Conservation (phyloP, 2,888 invertebrate species). For the Cerastis rubricosa region DNA sequence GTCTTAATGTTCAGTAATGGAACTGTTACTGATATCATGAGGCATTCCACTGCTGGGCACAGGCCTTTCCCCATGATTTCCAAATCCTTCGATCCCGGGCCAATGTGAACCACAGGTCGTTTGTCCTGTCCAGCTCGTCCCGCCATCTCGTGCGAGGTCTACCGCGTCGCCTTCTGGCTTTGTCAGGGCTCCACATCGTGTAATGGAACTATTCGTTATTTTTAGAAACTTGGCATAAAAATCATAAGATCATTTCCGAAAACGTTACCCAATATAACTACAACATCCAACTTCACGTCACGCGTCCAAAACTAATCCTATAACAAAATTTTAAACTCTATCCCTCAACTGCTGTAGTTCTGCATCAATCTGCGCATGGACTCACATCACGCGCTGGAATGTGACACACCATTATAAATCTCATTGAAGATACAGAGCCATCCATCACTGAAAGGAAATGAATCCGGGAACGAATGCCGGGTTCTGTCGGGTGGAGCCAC, state of each 20-base stretch:
- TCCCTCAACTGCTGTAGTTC: slow-evolving; percentile 46
- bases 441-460: slow-evolving; percentile 89
- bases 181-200: too few species aligned
- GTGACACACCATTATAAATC: slow-evolving; percentile 90
- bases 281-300: not conserved
- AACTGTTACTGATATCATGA: too few species aligned
- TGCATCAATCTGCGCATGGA: slow-evolving; percentile 72
- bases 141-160: too few species aligned
- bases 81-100: too few species aligned
- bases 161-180: too few species aligned
- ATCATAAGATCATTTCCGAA: not conserved
- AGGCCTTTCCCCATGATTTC: too few species aligned
- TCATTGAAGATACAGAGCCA: slow-evolving; percentile 88
- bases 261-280: not conserved
- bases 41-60: too few species aligned
- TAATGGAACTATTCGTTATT: too few species aligned
- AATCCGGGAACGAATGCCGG: slow-evolving; percentile 76
- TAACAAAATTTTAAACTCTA: slow-evolving; percentile 19
- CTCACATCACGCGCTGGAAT: slow-evolving; percentile 78
- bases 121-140: too few species aligned
- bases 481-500: slow-evolving; percentile 40
- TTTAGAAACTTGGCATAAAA: not conserved
- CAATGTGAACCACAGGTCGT: too few species aligned
- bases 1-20: not conserved
- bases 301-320: slow-evolving; percentile 23